These are phyloP conservation scores for Xestia ashworthii DNA, from an alignment of 2,888 invertebrate genomes.

Conservation along the genomic window DNA sequence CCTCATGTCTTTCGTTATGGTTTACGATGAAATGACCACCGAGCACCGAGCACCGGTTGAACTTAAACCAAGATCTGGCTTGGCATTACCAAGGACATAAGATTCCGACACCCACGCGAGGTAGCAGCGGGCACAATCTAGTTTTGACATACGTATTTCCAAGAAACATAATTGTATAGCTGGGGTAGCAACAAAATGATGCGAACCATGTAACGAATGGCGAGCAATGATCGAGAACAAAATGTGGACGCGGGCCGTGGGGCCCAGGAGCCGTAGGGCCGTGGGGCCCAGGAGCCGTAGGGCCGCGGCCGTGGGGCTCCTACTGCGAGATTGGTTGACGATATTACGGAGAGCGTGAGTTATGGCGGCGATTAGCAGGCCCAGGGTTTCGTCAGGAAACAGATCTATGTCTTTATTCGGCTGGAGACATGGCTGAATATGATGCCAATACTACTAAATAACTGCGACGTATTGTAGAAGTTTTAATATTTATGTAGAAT, in stretches of 20 bases:
- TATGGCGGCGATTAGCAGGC: constrained; percentile 41
- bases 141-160: constrained; percentile 10
- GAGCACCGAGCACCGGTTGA: background rate
- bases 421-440: background rate
- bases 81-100: background rate
- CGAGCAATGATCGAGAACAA: constrained; percentile 22
- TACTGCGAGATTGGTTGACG: constrained; percentile 46
- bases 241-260: background rate
- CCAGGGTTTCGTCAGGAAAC: background rate
- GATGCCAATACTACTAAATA: background rate
- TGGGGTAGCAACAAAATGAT: background rate
- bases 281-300: background rate
- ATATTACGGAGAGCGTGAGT: constrained; percentile 36
- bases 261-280: background rate
- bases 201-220: constrained; percentile 26
- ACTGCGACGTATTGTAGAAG: background rate
- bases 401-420: background rate
- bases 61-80: background rate
- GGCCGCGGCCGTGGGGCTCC: background rate
- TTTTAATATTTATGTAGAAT: background rate
- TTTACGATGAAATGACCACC: background rate
- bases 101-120: too few relatives aligned
- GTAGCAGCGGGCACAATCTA: background rate
- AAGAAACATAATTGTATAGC: background rate
- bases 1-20: background rate